These are phyloP conservation scores for Synergus itoensis DNA, from an alignment of 2,888 invertebrate species.

Conservation along the genomic window DNA sequence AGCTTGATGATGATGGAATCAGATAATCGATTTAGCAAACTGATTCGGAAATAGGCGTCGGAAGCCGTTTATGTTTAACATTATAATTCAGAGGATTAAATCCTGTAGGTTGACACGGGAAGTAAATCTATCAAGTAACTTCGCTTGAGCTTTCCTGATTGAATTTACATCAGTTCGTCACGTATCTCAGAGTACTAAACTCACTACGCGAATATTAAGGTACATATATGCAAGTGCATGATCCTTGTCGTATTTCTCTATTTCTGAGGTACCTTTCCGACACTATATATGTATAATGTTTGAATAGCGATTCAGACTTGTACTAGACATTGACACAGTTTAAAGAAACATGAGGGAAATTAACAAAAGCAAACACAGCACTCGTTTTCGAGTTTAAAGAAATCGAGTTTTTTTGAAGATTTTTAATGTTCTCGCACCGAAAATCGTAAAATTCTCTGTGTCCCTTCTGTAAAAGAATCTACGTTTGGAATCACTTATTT, in stretches of 20 bases:
- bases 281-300: background rate
- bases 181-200: constrained; percentile 25
- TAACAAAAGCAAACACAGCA: background rate
- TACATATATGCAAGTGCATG: constrained; percentile 37
- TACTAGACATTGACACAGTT: constrained; percentile 5
- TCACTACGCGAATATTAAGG: constrained; percentile 30
- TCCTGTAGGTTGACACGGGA: constrained; percentile 33
- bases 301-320: background rate
- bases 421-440: background rate
- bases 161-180: constrained; percentile 49
- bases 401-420: background rate
- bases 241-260: constrained; percentile 25
- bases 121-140: constrained; percentile 47
- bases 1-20: background rate
- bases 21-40: constrained; percentile 7
- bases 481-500: background rate
- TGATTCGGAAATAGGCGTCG: constrained; percentile 12
- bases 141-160: constrained; percentile 51
- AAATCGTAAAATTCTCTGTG: background rate
- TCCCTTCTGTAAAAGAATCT: background rate
- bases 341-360: constrained; percentile 4
- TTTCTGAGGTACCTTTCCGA: constrained; percentile 15
- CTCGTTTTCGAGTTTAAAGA: background rate
- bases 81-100: constrained; percentile 38
- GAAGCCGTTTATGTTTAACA: constrained; percentile 26